phyloP scores from a whole-genome alignment of 2,113 vertebrate genomes.

The Rhinolophus sinicus region DNA sequence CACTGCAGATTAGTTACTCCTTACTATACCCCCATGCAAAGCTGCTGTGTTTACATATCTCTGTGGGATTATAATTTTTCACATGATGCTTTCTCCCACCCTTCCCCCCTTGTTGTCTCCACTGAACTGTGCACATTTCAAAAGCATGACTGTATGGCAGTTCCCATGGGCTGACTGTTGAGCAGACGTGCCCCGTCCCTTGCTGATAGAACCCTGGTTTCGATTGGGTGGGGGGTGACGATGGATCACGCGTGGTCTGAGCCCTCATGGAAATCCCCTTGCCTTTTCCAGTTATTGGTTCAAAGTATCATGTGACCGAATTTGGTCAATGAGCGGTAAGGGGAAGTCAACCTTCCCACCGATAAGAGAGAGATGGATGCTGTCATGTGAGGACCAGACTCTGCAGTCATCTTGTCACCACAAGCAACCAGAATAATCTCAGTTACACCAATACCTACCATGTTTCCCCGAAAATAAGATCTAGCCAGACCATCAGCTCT shows the following conservation, averaged over 20 bases:
- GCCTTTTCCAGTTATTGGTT: no score
- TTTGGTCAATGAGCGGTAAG: background rate
- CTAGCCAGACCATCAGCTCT: no score
- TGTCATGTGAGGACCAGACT: rapidly evolving
- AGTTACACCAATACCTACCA: background rate
- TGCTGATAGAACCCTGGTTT: background rate
- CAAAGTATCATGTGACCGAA: background rate
- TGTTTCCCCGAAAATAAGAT: no score
- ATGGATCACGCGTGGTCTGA: background rate
- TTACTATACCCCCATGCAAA: no score
- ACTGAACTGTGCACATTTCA: background rate
- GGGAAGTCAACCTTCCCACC: background rate
- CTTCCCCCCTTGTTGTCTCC: background rate
- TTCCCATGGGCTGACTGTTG: background rate
- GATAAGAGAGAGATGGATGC: background rate
- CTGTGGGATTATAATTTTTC: background rate
- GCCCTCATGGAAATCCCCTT: background rate
- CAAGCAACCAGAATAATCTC: background rate
- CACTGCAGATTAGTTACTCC: background rate
- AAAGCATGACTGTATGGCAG: background rate
- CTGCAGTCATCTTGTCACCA: background rate
- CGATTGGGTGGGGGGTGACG: no score
- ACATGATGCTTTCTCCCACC: background rate
- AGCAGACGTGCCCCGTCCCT: background rate
- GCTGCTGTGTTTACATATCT: background rate